A percentile compares a stretch with the other conserved stretches of the same genome.
phyloP scores from a whole-genome alignment of 2,888 invertebrate species.

The Agriopis marginaria region DNA sequence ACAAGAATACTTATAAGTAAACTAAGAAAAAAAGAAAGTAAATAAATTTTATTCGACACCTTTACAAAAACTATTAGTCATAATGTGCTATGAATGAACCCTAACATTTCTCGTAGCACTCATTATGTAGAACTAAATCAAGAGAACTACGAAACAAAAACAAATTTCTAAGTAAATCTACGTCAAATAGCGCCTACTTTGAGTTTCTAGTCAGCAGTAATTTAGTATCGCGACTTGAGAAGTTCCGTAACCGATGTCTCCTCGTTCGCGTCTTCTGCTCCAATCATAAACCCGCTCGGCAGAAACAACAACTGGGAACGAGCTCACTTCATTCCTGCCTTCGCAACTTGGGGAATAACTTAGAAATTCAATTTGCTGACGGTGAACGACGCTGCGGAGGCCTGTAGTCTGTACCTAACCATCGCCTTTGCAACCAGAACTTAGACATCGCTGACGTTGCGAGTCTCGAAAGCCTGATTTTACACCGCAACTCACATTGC shows the following conservation, averaged over 20 bases:
- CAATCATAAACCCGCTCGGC: slow-evolving; percentile 62
- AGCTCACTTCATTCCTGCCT: slow-evolving; percentile 77
- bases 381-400: slow-evolving; percentile 62
- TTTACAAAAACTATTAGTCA: not conserved
- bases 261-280: slow-evolving; percentile 54
- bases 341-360: slow-evolving; percentile 77
- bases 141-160: not conserved
- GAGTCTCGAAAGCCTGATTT: slow-evolving; percentile 44
- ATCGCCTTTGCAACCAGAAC: slow-evolving; percentile 56
- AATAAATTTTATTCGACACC: no score
- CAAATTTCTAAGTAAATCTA: slow-evolving; percentile 21
- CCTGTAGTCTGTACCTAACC: slow-evolving; percentile 55
- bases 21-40: no score
- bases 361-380: slow-evolving; percentile 80
- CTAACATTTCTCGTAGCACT: not conserved
- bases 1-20: no score
- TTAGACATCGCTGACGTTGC: slow-evolving; percentile 63
- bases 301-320: slow-evolving; percentile 74
- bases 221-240: slow-evolving; percentile 40
- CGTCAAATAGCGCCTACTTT: not conserved
- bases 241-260: slow-evolving; percentile 57
- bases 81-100: not conserved
- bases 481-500: slow-evolving; percentile 47
- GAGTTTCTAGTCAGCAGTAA: slow-evolving; percentile 32
- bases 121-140: slow-evolving; percentile 2